Evolutionary conservation across 64 coral and sea anemone species (phyloP).

Genomic region (Trachythela sp.): DNA sequence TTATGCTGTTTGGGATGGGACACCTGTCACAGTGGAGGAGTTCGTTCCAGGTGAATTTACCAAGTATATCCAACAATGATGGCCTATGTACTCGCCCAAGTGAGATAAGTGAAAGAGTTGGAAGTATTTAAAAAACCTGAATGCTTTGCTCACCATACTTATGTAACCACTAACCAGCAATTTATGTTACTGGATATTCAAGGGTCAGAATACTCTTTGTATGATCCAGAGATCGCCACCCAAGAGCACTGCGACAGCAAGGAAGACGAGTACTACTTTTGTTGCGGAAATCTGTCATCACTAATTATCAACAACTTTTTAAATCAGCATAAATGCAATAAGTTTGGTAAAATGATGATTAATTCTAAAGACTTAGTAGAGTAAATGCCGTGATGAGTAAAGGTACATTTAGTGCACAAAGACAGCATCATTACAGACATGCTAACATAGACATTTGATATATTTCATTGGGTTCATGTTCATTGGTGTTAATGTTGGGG

Average conservation of each 20-base stretch:
- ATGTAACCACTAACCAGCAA: background rate
- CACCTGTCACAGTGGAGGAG: background rate
- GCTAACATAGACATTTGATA: too few relatives aligned
- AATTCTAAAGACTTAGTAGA: background rate
- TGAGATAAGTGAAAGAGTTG: background rate
- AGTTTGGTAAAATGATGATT: background rate
- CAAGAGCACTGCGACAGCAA: background rate
- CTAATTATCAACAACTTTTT: background rate
- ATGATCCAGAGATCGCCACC: background rate
- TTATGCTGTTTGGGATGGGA: background rate
- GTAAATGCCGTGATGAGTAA: too few relatives aligned
- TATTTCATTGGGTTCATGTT: too few relatives aligned
- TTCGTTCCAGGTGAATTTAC: background rate
- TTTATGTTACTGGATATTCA: background rate
- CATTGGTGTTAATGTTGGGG: too few relatives aligned
- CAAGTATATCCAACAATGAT: background rate
- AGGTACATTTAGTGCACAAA: too few relatives aligned
- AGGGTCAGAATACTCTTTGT: background rate
- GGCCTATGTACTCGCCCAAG: background rate
- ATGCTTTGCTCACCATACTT: background rate
- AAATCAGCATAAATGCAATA: background rate
- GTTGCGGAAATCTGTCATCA: background rate
- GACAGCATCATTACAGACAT: too few relatives aligned
- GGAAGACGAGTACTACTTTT: background rate
- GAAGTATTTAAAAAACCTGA: background rate